Evolutionary conservation across 35 echinoderm and acorn worm species (phyloP), one percentile per base, ranked within the genome.

Genomic region (Lytechinus variegatus): DNA sequence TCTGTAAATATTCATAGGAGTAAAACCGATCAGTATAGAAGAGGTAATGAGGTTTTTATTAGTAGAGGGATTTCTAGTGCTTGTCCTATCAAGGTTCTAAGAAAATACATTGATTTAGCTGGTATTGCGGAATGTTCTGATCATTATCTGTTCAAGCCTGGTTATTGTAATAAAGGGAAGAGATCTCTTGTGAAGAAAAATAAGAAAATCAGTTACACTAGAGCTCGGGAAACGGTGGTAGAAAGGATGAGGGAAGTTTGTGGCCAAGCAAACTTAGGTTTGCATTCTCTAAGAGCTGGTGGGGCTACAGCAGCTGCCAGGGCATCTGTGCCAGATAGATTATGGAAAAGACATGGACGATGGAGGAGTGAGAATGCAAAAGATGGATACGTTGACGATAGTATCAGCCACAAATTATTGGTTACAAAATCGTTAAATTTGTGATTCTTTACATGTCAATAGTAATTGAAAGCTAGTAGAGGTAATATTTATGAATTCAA

Each of bases 311-410:
- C 87, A 1, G 87, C 87, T 52, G 87, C 87, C n/a, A 89, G 87
- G 21, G 87, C 87, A 5, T 89, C 87, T 12, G 87, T 89, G 87
- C 87, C 87, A 2, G 87, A 89, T 19, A 89, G 87, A n/a, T n/a
- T n/a, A 12, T 89, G 87, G 52, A 89, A 89, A 13, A 89, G 87
- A 19, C 87, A 89, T 12, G 87, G 87, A 12, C 6, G 87, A 3
- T 89, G 87, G 87, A 89, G 87, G 3, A 89, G 87, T 12, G 87
- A n/a, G n/a, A n/a, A n/a, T n/a, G n/a, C n/a, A n/a, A n/a, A n/a
- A n/a, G n/a, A n/a, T n/a, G n/a, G n/a, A n/a, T n/a, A n/a, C n/a
- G n/a, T n/a, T n/a, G n/a, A n/a, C n/a, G n/a, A n/a, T n/a, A n/a
- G n/a, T n/a, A n/a, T n/a, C n/a, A n/a, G n/a, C n/a, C n/a, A n/a